phyloP scores from a whole-genome alignment of 2,797 vertebrate genomes.

The Myiotriccus ornatus region DNA sequence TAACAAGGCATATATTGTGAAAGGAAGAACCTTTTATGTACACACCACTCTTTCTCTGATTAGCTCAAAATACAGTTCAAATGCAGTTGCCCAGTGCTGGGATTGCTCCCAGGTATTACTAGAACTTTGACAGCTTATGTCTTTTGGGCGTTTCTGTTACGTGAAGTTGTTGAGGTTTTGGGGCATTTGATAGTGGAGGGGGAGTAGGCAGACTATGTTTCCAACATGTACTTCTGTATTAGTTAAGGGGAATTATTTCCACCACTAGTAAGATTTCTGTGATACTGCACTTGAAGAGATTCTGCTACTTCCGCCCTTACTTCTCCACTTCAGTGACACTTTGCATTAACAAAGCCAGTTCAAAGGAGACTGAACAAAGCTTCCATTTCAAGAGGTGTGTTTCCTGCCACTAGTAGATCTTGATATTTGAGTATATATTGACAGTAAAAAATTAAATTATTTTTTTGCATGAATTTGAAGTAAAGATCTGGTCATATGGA shows the following conservation, averaged over 20 bases:
- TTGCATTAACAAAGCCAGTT: not conserved
- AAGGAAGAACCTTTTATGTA: not conserved
- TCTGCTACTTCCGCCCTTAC: not conserved
- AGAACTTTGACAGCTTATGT: not conserved
- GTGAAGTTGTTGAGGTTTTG: not conserved
- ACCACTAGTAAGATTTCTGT: not conserved
- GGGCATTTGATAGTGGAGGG: too few relatives aligned
- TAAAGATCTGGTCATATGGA: not conserved
- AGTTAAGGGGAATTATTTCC: not conserved
- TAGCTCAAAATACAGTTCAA: not conserved
- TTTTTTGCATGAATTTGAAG: not conserved
- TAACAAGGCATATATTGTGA: not conserved
- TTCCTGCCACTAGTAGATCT: not conserved
- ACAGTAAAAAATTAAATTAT: not conserved
- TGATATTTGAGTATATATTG: not conserved
- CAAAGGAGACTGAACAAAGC: not conserved
- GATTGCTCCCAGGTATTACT: not conserved
- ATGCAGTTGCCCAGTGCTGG: not conserved
- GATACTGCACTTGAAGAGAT: not conserved
- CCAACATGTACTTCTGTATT: not conserved
- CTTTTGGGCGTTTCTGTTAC: not conserved
- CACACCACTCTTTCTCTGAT: not conserved
- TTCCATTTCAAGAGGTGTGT: not conserved
- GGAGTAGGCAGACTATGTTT: not conserved
- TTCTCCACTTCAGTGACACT: not conserved